Evolutionary conservation across 1,140 invertebrate genomes (phyloP).

Genomic region (Venturia canescens): DNA sequence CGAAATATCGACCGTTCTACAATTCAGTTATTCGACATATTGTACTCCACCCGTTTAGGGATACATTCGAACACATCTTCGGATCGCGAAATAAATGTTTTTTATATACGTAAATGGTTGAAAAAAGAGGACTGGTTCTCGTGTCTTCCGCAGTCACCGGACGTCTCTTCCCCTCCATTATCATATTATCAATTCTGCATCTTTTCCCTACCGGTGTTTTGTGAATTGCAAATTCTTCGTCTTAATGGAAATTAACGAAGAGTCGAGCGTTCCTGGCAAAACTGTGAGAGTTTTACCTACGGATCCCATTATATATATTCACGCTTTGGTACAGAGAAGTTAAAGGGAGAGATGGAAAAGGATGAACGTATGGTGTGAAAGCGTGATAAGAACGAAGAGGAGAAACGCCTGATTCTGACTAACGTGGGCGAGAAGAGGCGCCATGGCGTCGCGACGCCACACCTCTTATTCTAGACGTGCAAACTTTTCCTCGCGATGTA

Average conservation of each 20-base stretch:
- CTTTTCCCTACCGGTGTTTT: conserved; percentile 3
- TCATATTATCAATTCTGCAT: neutral
- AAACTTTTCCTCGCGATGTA: neutral
- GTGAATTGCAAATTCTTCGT: conserved; percentile 39
- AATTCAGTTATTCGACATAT: no score
- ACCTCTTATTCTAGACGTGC: conserved; percentile 47
- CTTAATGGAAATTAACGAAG: conserved; percentile 48
- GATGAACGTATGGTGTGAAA: conserved; percentile 11
- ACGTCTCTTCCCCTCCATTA: neutral
- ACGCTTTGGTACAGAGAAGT: neutral
- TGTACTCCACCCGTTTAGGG: no score
- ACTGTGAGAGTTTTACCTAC: neutral
- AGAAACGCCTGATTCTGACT: conserved; percentile 17
- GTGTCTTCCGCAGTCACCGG: neutral
- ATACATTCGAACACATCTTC: no score
- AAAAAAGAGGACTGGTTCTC: neutral
- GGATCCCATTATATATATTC: neutral
- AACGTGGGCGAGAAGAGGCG: conserved; percentile 50
- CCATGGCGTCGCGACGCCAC: conserved; percentile 64
- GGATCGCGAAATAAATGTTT: neutral
- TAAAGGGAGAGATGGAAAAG: conserved; percentile 8
- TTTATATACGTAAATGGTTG: neutral
- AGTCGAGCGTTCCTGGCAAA: neutral
- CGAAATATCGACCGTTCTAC: no score
- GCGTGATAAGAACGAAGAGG: conserved; percentile 38